Evolutionary conservation across 2,797 vertebrate species (phyloP), one percentile per base, ranked within the genome.

Genomic region (Vespertilio murinus): DNA sequence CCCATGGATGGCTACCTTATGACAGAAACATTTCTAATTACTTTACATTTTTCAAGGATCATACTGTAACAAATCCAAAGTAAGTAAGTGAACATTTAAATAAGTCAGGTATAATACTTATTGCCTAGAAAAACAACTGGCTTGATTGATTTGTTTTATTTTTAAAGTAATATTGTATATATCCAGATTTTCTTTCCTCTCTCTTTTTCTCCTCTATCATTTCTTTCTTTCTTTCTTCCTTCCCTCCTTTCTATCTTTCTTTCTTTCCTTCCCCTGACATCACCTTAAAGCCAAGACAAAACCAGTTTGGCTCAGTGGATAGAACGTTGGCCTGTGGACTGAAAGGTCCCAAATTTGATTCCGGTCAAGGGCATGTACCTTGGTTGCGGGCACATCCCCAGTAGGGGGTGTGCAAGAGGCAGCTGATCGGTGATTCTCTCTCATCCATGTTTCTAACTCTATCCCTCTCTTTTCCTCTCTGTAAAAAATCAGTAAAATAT

Each of bases 21-120:
- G 99, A 99, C 96, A 99, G 98, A 98, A 99, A 98, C 97, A 99
- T 99, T 96, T 99, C 99, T 97, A 99, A 99, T 98, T 99, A 99
- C 98, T 99, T 99, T 97, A 99, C 99, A 33, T 99, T 99, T 97
- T 99, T 99, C 93, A 99, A 98, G 97, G 99, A 99, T 98, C 99
- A 99, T 95, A 99, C 99, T 6, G 99, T 99, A 90, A 98, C 99
- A 97, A 99, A 99, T 98, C 97, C 98, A 94, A 99, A 99, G 99
- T 99, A 97, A 99, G 99, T 97, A 94, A 77, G 80, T 93, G 33
- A 96, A 67, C 61, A 80, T n/a, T 42, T 89, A 73, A 89, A 33
- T 42, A 65, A 54, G 87, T 79, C 52, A 88, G 22, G 74, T 81
- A n/a, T 10, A 73, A 8, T 85, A 88, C 20, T 70, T 65, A 56